A percentile compares a stretch with the other conserved stretches of the same genome.
phyloP scores from a whole-genome alignment of 2,113 vertebrate species.

The Megaleporinus macrocephalus region DNA sequence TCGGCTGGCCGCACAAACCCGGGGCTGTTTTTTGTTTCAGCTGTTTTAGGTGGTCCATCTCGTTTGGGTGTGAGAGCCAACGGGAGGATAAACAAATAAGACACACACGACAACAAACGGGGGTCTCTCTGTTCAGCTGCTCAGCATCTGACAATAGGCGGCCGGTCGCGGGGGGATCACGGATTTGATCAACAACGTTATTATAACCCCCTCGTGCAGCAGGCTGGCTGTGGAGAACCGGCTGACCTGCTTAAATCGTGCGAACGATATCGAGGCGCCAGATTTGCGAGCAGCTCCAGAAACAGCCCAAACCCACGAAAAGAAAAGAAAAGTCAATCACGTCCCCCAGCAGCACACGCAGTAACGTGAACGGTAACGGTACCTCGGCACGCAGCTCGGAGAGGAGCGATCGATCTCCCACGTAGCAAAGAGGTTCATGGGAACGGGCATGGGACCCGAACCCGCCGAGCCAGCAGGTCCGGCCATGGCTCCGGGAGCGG shows the following conservation, averaged over 20 bases:
- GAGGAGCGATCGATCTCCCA: constrained; percentile 78
- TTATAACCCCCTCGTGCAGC: no score
- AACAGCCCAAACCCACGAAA: no score
- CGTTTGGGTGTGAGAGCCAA: not conserved
- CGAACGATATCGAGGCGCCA: not conserved
- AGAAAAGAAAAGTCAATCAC: not conserved
- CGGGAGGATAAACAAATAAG: not conserved
- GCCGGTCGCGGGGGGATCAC: no score
- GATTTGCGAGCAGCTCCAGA: not conserved
- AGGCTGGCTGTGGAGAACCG: not conserved
- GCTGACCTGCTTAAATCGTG: not conserved
- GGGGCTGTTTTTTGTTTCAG: not conserved
- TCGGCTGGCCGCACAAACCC: not conserved
- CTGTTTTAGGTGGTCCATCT: not conserved
- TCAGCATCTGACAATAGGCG: not conserved
- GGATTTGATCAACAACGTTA: not conserved
- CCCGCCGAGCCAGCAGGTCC: constrained; percentile 46
- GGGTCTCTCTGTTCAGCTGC: not conserved
- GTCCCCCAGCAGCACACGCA: not conserved
- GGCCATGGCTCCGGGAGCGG: constrained; percentile 53
- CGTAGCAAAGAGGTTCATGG: constrained; percentile 77
- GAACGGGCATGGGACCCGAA: constrained; percentile 66
- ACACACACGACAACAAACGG: not conserved
- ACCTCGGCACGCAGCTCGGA: constrained; percentile 77
- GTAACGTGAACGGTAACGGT: constrained; percentile 24